Evolutionary conservation across 2,888 invertebrate genomes (phyloP), one percentile per base, ranked within the genome.

Genomic region (Orchesellides sinensis): DNA sequence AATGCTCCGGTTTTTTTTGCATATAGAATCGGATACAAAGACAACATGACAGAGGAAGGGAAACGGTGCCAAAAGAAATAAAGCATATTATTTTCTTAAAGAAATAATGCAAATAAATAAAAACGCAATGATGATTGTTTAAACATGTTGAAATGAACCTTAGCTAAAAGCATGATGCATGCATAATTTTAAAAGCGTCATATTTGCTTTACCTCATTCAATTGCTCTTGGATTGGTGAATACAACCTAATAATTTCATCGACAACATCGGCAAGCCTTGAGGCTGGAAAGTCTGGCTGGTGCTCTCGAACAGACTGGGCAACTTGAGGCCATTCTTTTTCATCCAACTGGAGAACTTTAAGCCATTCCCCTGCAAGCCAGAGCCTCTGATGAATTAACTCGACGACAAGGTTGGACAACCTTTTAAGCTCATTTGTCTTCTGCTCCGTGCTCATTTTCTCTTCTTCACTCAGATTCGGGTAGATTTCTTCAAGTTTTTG

Each of bases 351-450:
- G 10, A 85, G 66, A 17, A 85, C 59, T 29, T 83, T 74, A 10
- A 47, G 61, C 84, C 84, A 85, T 35, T 84, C 85, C 19, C 78
- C 78, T 6, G 61, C 29, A 3, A 85, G 49, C 63, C 74, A 78
- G 19, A 73, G 69, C 23, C 85, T 17, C 61, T 84, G 83, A 3
- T 79, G 59, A 6, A 85, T 59, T 8, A 77, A 6, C 78, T 85
- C 83, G 12, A 85, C 72, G 0, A 85, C 63, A 1, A 82, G 72
- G 74, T 84, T 84, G 1, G 84, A 84, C 1, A 84, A 47, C n/a
- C 35, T 61, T 27, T 85, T 85, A 8, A 85, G 69, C 27, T 84
- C 74, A 45, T 85, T 85, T 14, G 84, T 77, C 61, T 85, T 85
- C 56, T 78, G 73, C 40, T 85, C 85, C 2, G 85, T 83, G 52